Evolutionary conservation across 2,888 invertebrate species (phyloP).

Genomic region (Temnothorax rugatulus): DNA sequence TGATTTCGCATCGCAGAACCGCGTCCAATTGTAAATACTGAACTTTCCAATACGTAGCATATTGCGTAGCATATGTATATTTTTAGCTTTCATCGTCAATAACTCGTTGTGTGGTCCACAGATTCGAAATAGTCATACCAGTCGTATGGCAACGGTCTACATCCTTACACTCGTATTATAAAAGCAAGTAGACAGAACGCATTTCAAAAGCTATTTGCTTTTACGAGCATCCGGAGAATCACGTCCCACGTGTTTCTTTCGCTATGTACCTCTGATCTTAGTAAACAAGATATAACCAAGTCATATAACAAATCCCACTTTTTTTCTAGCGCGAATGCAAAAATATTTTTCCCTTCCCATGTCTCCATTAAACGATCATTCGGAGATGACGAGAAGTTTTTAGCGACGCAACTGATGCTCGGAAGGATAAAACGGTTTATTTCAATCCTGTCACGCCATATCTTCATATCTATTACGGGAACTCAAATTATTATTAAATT

Average conservation of each 20-base stretch:
- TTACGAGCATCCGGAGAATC: conserved; percentile 26
- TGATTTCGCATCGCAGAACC: no score
- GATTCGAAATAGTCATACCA: neutral
- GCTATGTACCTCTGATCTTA: neutral
- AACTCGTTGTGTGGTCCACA: neutral
- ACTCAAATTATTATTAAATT: neutral
- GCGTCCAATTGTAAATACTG: neutral
- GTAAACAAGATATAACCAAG: neutral
- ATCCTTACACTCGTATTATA: conserved; percentile 9
- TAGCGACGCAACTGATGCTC: neutral
- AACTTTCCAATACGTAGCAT: neutral
- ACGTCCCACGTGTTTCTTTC: conserved; percentile 27
- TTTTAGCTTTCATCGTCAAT: conserved; percentile 6
- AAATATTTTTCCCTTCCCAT: neutral
- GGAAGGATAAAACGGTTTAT: neutral
- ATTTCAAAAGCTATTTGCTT: conserved; percentile 45
- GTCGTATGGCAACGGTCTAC: conserved; percentile 14
- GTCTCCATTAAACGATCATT: neutral
- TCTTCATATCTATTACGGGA: neutral
- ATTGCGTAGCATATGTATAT: neutral
- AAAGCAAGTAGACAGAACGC: conserved; percentile 6
- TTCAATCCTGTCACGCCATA: neutral
- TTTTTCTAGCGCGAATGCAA: neutral
- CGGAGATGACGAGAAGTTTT: neutral
- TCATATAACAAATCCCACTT: neutral